phyloP scores from a whole-genome alignment of 92 coral and sea anemone species.

The Micromussa lordhowensis region DNA sequence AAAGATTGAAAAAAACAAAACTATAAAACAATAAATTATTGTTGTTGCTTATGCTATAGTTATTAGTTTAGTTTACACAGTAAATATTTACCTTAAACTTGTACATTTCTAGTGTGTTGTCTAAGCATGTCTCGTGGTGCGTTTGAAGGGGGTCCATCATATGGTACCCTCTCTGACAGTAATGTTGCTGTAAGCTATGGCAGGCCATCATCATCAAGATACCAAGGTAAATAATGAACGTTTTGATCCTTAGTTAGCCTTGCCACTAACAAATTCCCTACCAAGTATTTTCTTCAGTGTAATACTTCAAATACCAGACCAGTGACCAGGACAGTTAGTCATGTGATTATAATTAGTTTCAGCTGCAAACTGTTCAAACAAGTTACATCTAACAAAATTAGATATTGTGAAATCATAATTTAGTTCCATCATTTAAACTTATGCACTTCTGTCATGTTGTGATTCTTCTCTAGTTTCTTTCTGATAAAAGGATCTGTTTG shows the following conservation, averaged over 20 bases:
- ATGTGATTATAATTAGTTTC: too few relatives aligned
- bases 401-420: too few relatives aligned
- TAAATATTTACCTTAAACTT: background rate
- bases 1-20: too few relatives aligned
- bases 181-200: constrained; percentile 4
- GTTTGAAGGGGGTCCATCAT: constrained; percentile 61
- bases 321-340: background rate
- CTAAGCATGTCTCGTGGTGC: constrained; percentile 70
- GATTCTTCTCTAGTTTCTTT: background rate
- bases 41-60: too few relatives aligned
- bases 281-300: background rate
- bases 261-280: background rate
- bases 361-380: too few relatives aligned
- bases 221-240: background rate
- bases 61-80: too few relatives aligned
- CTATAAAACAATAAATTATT: too few relatives aligned
- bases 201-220: constrained; percentile 14
- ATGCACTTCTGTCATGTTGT: background rate
- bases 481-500: too few relatives aligned
- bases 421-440: background rate
- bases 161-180: constrained; percentile 45
- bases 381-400: too few relatives aligned
- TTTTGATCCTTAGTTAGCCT: background rate
- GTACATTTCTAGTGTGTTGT: background rate
- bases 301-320: background rate